Percentiles rank a stretch among this genome's conserved stretches.
These are phyloP conservation scores for Bubalus kerabau DNA, from an alignment of 2,113 vertebrate species.

Conservation along the genomic window DNA sequence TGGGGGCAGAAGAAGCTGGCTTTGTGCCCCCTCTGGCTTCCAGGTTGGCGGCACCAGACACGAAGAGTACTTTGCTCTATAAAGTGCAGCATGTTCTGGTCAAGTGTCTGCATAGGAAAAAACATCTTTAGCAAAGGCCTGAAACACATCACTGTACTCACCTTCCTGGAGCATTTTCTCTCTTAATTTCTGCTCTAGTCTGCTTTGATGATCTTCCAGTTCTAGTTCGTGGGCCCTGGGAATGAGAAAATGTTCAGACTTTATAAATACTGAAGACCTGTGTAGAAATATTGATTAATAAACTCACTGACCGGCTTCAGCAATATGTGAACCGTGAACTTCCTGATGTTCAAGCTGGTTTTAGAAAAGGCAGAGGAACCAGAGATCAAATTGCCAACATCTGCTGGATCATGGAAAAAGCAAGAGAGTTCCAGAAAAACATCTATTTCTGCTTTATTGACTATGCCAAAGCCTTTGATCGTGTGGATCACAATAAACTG, in stretches of 20 bases:
- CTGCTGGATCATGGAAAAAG: too few relatives aligned
- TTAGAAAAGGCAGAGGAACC: too few relatives aligned
- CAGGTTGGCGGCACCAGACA: background rate
- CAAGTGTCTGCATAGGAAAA: background rate
- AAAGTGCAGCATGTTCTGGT: background rate
- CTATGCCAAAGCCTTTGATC: too few relatives aligned
- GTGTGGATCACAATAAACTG: too few relatives aligned
- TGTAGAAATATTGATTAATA: background rate
- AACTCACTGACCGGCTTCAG: too few relatives aligned
- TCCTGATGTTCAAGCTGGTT: too few relatives aligned
- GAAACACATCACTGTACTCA: conserved; percentile 66
- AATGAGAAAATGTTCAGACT: conserved; percentile 32
- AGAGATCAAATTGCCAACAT: too few relatives aligned
- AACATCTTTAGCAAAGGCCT: background rate
- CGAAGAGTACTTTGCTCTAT: background rate
- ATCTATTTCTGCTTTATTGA: too few relatives aligned
- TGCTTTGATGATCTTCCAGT: conserved; percentile 91
- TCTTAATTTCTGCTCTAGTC: conserved; percentile 87
- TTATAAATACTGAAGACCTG: background rate
- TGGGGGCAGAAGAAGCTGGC: background rate
- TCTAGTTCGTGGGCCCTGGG: conserved; percentile 92
- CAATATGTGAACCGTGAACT: too few relatives aligned
- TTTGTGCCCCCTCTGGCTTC: fast-evolving
- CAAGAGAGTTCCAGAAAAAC: too few relatives aligned
- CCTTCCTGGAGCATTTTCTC: conserved; percentile 86